Evolutionary conservation across 1,140 invertebrate species (phyloP).

Genomic region (Cheumatopsyche charites): DNA sequence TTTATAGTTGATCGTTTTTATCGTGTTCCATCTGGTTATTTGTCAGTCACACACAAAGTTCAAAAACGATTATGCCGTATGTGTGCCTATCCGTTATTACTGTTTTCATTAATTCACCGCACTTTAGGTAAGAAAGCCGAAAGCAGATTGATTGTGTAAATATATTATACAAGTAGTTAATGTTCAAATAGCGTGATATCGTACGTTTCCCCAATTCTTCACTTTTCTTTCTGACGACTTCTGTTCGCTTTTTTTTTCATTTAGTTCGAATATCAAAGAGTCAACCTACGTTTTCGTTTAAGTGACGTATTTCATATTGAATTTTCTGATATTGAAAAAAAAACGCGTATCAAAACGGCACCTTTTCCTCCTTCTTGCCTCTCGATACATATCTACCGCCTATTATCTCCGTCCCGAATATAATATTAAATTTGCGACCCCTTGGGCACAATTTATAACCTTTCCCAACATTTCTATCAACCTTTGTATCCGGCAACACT

Average conservation of each 20-base stretch:
- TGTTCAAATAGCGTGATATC: constrained; percentile 26
- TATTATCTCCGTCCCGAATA: constrained; percentile 22
- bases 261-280: background rate
- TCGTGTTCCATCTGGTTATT: background rate
- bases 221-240: background rate
- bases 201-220: background rate
- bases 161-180: constrained; percentile 25
- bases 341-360: constrained; percentile 3
- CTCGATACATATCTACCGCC: constrained; percentile 16
- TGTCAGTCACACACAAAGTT: background rate
- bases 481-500: constrained; percentile 33
- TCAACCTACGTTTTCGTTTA: background rate
- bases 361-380: constrained; percentile 2
- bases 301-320: background rate
- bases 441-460: constrained; percentile 33
- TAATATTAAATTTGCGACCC: constrained; percentile 33
- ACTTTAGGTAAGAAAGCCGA: background rate
- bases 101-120: background rate
- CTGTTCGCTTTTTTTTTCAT: background rate
- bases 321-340: background rate
- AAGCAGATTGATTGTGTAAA: constrained; percentile 24
- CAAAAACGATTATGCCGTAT: background rate
- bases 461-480: constrained; percentile 34
- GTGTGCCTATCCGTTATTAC: background rate
- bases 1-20: constrained; percentile 1